Evolutionary conservation across 2,797 vertebrate genomes (phyloP).

Genomic region (Gadopsis marmoratus): DNA sequence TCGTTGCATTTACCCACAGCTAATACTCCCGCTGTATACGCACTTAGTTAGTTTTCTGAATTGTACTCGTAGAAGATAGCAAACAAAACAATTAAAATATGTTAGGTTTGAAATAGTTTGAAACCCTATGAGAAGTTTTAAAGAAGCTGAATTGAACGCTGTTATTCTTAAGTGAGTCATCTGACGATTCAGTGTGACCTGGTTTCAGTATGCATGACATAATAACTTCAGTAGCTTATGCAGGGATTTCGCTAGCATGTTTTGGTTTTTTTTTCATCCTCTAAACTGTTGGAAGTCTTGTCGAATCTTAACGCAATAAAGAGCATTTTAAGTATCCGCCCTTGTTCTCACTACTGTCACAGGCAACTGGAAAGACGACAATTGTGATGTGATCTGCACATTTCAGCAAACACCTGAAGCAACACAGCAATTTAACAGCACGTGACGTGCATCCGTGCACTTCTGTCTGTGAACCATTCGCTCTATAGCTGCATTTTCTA

Average conservation of each 20-base stretch:
- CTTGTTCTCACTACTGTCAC: neutral
- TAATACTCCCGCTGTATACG: neutral
- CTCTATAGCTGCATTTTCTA: neutral
- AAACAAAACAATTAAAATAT: neutral
- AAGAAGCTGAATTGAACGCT: constrained; percentile 2
- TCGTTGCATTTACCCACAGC: neutral
- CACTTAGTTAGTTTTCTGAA: constrained; percentile 6
- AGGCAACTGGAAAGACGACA: neutral
- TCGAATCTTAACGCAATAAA: constrained; percentile 58
- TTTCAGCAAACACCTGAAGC: neutral
- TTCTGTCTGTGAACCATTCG: neutral
- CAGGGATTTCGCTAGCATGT: constrained; percentile 50
- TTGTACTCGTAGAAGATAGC: neutral
- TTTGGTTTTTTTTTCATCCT: constrained; percentile 14
- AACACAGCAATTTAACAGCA: neutral
- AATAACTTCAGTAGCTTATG: constrained; percentile 21
- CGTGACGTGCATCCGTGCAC: neutral
- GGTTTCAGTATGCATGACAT: constrained; percentile 59
- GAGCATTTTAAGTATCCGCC: constrained; percentile 16
- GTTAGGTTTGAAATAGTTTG: neutral
- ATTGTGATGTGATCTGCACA: neutral
- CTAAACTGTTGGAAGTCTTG: constrained; percentile 36
- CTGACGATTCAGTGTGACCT: constrained; percentile 14
- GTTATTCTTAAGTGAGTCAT: constrained; percentile 6
- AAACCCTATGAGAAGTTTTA: neutral